These are phyloP conservation scores for Blennius ocellaris DNA, from an alignment of 2,113 vertebrate genomes.

Conservation along the genomic window DNA sequence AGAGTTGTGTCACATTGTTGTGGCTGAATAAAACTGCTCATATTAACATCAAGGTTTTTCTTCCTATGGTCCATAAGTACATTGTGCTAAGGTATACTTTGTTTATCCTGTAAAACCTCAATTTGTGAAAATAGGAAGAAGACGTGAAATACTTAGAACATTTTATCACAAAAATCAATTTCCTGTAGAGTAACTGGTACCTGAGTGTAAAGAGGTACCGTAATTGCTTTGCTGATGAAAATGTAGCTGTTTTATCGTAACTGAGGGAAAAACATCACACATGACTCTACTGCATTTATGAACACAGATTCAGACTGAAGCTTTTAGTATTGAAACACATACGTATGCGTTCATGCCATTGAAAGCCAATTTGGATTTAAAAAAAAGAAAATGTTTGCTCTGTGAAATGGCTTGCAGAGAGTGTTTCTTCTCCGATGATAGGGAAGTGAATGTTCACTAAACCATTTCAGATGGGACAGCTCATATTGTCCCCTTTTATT, in stretches of 20 bases:
- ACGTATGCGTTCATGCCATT: no score
- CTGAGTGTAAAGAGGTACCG: conserved; percentile 15
- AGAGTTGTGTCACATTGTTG: not conserved
- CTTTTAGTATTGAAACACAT: not conserved
- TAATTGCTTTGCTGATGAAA: conserved; percentile 23
- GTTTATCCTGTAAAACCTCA: not conserved
- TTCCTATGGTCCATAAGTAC: no score
- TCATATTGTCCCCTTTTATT: conserved; percentile 71
- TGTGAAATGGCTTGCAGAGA: conserved; percentile 58
- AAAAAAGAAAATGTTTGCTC: conserved; percentile 21
- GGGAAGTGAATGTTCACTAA: conserved; percentile 62
- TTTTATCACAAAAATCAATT: conserved; percentile 21
- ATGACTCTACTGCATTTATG: not conserved
- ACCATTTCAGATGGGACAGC: conserved; percentile 73
- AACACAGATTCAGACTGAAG: conserved; percentile 30
- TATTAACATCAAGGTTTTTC: no score
- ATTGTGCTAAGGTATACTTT: not conserved
- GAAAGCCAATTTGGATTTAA: not conserved
- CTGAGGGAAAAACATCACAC: conserved; percentile 13
- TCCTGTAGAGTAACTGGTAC: conserved; percentile 5
- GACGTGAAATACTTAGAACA: not conserved
- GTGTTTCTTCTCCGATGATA: conserved; percentile 57
- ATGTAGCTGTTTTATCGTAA: conserved; percentile 1
- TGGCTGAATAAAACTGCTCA: not conserved
- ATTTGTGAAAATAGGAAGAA: not conserved